phyloP scores from a whole-genome alignment of 53 echinoderm and acorn worm species.

The Henricia sp. region DNA sequence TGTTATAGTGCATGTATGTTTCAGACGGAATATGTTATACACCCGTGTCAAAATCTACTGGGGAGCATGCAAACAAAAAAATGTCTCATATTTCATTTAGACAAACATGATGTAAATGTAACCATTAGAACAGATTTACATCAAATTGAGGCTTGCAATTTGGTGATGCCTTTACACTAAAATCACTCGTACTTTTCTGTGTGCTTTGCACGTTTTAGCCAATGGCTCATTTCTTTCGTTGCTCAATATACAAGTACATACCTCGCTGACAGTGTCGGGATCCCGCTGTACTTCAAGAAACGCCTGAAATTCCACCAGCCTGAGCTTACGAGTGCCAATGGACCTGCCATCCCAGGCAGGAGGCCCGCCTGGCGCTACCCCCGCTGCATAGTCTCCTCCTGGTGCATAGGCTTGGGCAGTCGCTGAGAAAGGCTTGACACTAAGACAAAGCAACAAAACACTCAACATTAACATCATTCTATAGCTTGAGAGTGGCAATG shows the following conservation, averaged over 20 bases:
- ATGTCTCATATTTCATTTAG: too few species aligned
- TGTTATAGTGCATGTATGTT: too few species aligned
- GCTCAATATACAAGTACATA: constrained; percentile 31
- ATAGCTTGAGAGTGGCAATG: too few species aligned
- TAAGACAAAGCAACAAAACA: constrained; percentile 21
- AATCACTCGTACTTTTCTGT: not conserved
- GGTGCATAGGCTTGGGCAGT: constrained; percentile 84
- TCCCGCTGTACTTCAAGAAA: constrained; percentile 94
- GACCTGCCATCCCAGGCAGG: constrained; percentile 98
- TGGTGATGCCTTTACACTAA: not conserved
- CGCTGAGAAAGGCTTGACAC: constrained; percentile 92
- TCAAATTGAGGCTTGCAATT: not conserved
- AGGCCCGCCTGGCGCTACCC: constrained; percentile 69
- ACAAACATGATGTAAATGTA: not conserved
- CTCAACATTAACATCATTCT: not conserved
- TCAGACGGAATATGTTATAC: too few species aligned
- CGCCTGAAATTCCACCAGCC: constrained; percentile 99
- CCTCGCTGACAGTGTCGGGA: constrained; percentile 84
- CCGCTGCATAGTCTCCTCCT: constrained; percentile 70
- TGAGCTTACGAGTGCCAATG: constrained; percentile 87
- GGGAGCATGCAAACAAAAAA: too few species aligned
- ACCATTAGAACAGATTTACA: not conserved
- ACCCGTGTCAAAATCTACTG: too few species aligned
- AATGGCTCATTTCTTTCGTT: not conserved
- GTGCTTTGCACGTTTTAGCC: not conserved